Percentiles rank a stretch among this genome's conserved stretches.
Conservation (phyloP, 1,140 invertebrate genomes). For the Ladona fulva region DNA sequence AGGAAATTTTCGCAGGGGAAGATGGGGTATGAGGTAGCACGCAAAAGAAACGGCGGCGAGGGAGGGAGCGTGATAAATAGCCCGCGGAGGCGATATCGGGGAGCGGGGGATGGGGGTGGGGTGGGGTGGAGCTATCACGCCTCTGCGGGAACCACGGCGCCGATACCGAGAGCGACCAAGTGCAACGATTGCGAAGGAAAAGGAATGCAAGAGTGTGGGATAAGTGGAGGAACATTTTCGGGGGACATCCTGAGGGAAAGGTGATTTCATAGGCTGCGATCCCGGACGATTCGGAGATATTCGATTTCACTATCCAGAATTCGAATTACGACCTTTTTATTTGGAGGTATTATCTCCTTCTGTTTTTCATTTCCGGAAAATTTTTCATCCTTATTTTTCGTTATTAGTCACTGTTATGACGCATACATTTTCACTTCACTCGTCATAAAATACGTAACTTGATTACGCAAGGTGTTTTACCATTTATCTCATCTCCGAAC, state of each 20-base stretch:
- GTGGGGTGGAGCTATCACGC: not conserved
- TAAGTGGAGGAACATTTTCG: not conserved
- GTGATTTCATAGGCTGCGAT: not conserved
- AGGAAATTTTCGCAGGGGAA: not conserved
- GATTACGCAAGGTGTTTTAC: too few relatives aligned
- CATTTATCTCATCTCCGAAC: too few relatives aligned
- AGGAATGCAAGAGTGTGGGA: not conserved
- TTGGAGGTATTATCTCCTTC: too few relatives aligned
- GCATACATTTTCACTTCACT: too few relatives aligned
- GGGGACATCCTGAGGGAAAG: not conserved
- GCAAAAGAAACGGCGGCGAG: too few relatives aligned
- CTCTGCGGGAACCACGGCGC: not conserved
- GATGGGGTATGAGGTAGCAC: not conserved
- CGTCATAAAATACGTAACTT: too few relatives aligned
- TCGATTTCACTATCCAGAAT: too few relatives aligned
- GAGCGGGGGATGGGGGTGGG: not conserved
- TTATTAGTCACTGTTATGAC: too few relatives aligned
- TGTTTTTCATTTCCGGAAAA: too few relatives aligned
- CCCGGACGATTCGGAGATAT: not conserved
- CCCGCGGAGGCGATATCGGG: not conserved
- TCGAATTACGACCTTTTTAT: too few relatives aligned
- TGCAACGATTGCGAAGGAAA: not conserved
- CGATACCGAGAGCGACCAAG: not conserved
- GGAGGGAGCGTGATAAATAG: not conserved
- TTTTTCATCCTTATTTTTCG: too few relatives aligned